phyloP scores from a whole-genome alignment of 2,888 invertebrate genomes.

The Erpobdella octoculata region DNA sequence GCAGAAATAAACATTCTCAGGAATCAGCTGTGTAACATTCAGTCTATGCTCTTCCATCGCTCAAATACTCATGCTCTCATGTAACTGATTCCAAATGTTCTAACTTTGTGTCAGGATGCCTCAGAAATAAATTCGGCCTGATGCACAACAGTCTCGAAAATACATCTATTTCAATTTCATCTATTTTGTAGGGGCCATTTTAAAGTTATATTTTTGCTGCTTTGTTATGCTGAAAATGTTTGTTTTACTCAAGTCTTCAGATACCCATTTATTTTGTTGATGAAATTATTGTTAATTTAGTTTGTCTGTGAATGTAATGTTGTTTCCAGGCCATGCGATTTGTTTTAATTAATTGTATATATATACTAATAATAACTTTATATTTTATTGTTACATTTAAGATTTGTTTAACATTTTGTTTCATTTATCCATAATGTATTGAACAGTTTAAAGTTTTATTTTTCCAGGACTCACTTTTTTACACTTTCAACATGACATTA shows the following conservation, averaged over 20 bases:
- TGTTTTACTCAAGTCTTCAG: not conserved
- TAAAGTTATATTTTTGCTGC: no score
- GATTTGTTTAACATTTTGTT: no score
- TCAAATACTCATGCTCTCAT: conserved; percentile 2
- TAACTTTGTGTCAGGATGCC: not conserved
- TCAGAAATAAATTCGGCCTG: no score
- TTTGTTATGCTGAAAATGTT: no score
- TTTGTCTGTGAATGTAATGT: not conserved
- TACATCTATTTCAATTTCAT: conserved; percentile 2
- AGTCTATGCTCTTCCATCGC: conserved; percentile 54
- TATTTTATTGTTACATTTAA: no score
- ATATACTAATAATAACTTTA: no score
- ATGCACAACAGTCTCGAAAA: not conserved
- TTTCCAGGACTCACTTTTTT: no score
- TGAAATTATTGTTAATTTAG: not conserved
- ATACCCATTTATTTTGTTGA: not conserved
- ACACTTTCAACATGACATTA: no score
- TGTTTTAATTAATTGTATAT: not conserved
- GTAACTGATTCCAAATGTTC: not conserved
- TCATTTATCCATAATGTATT: no score
- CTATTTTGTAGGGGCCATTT: not conserved
- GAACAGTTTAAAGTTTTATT: no score
- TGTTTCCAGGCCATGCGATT: not conserved
- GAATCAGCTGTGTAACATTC: conserved; percentile 60
- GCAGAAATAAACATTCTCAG: conserved; percentile 64